Percentiles rank a stretch among this genome's conserved stretches.
Evolutionary conservation across 2,113 vertebrate genomes (phyloP).

Genomic region (Macroglossus sobrinus): DNA sequence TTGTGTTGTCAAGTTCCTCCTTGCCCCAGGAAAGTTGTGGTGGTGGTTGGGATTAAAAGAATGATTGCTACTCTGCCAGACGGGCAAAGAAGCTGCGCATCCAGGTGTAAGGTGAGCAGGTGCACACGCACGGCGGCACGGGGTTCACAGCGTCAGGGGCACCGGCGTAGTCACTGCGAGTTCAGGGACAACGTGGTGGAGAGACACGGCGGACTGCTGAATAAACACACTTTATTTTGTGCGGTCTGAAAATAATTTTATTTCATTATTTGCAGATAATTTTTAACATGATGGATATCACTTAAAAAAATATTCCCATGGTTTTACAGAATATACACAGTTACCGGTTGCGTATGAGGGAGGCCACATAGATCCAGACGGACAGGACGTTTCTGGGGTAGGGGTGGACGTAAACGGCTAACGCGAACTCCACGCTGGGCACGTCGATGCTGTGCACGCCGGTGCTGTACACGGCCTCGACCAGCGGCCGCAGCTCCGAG

Average conservation of each 20-base stretch:
- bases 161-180: not conserved
- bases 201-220: not conserved
- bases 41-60: not conserved
- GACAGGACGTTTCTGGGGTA: conserved; percentile 95
- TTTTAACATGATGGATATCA: not conserved
- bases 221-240: not conserved
- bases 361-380: conserved; percentile 97
- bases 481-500: conserved; percentile 90
- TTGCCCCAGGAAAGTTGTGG: not conserved
- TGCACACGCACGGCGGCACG: accelerated
- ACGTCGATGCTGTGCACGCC: conserved; percentile 91
- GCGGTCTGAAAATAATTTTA: conserved; percentile 48
- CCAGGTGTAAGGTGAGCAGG: not conserved
- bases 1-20: not conserved
- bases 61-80: not conserved
- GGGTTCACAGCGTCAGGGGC: not conserved
- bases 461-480: conserved; percentile 94
- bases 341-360: conserved; percentile 87
- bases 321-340: conserved; percentile 33
- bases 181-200: not conserved
- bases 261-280: conserved; percentile 40
- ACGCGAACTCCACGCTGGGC: conserved; percentile 92
- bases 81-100: not conserved
- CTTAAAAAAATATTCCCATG: not conserved
- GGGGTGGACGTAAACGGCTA: conserved; percentile 94